phyloP scores from a whole-genome alignment of 2,797 vertebrate genomes.

The Threskiornis aethiopicus region DNA sequence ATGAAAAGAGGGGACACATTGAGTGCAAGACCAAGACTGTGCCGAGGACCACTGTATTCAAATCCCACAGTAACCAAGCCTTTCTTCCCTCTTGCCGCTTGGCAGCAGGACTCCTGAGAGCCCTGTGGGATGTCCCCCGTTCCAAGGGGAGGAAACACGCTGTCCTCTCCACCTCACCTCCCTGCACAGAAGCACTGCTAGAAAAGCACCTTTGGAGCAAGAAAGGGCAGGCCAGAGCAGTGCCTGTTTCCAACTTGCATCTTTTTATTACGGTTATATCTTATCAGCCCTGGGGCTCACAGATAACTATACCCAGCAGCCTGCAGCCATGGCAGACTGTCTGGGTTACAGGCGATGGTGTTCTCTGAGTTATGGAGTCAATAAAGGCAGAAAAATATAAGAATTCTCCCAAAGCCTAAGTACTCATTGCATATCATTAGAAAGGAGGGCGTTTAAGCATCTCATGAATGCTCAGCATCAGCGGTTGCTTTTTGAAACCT shows the following conservation, averaged over 20 bases:
- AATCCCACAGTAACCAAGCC: background rate
- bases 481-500: background rate
- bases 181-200: background rate
- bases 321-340: background rate
- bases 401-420: background rate
- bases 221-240: background rate
- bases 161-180: background rate
- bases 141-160: background rate
- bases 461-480: background rate
- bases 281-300: background rate
- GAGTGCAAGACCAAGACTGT: background rate
- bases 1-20: background rate
- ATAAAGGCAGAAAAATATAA: background rate
- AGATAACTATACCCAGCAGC: background rate
- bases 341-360: background rate
- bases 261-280: background rate
- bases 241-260: background rate
- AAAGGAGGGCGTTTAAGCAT: background rate
- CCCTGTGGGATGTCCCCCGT: background rate
- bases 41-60: fast-evolving
- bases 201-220: background rate
- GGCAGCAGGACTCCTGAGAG: background rate
- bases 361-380: background rate
- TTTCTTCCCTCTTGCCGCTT: background rate
- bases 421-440: background rate